Evolutionary conservation across 2,113 vertebrate genomes (phyloP).

Genomic region (Plecotus auritus): DNA sequence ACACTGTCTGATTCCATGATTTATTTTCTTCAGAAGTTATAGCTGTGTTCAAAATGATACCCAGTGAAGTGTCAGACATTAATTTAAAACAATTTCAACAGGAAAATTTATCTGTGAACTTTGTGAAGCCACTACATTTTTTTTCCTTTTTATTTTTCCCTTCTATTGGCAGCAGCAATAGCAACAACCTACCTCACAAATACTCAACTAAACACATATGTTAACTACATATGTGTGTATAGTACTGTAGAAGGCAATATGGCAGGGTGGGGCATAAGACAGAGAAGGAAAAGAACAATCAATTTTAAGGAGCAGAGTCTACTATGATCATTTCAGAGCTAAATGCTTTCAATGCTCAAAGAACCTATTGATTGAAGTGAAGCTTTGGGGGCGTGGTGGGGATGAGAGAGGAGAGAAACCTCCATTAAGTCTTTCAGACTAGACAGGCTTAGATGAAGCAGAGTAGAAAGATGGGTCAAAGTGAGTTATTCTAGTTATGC

Average conservation of each 20-base stretch:
- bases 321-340: background rate
- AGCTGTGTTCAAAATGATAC: conserved; percentile 43
- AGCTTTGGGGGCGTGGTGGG: fast-evolving
- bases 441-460: background rate
- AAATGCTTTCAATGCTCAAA: background rate
- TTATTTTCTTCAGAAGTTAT: conserved; percentile 63
- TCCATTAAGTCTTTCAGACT: background rate
- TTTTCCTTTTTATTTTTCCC: background rate
- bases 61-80: conserved; percentile 53
- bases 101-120: conserved; percentile 34
- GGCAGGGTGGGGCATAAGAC: background rate
- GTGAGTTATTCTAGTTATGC: fast-evolving
- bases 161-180: background rate
- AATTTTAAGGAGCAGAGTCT: background rate
- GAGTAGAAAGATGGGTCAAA: background rate
- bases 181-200: background rate
- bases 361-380: background rate
- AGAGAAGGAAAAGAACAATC: background rate
- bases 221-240: background rate
- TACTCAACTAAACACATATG: background rate
- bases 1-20: conserved; percentile 31
- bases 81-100: conserved; percentile 60
- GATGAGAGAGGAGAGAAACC: background rate
- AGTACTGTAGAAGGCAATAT: too few relatives aligned
- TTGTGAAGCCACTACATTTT: background rate